A percentile compares a stretch with the other conserved stretches of the same genome.
Conservation (phyloP, 2,113 vertebrate species). For the Cisticola juncidis region DNA sequence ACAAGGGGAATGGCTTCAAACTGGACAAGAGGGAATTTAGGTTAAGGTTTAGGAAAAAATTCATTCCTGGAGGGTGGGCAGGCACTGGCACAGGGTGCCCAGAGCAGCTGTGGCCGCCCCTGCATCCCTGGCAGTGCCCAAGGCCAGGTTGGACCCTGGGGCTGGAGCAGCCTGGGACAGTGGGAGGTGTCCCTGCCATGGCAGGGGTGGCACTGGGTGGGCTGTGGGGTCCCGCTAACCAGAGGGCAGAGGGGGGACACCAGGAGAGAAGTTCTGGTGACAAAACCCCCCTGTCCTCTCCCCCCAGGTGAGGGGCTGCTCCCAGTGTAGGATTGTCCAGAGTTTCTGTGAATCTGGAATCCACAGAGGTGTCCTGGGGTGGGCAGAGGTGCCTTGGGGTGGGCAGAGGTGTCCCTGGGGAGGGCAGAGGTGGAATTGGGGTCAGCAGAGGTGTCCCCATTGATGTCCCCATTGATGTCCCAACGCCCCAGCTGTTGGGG, state of each 20-base stretch:
- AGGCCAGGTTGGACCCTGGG: neutral
- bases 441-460: too few species aligned
- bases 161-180: neutral
- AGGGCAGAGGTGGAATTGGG: too few species aligned
- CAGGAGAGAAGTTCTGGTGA: neutral
- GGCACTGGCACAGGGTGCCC: neutral
- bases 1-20: rapidly evolving
- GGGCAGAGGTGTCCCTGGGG: too few species aligned
- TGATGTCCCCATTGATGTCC: too few species aligned
- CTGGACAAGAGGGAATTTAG: neutral
- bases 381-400: too few species aligned
- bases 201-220: neutral
- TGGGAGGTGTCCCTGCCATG: neutral
- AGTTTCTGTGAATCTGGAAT: neutral
- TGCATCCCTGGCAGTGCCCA: neutral
- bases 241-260: neutral
- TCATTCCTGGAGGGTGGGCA: rapidly evolving
- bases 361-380: too few species aligned
- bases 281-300: neutral
- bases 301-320: neutral
- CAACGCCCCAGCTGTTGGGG: too few species aligned
- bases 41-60: neutral
- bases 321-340: neutral
- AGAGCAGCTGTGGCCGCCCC: neutral
- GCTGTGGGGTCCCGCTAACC: rapidly evolving